Evolutionary conservation across 2,888 invertebrate species (phyloP).

Genomic region (Dicycla oo): DNA sequence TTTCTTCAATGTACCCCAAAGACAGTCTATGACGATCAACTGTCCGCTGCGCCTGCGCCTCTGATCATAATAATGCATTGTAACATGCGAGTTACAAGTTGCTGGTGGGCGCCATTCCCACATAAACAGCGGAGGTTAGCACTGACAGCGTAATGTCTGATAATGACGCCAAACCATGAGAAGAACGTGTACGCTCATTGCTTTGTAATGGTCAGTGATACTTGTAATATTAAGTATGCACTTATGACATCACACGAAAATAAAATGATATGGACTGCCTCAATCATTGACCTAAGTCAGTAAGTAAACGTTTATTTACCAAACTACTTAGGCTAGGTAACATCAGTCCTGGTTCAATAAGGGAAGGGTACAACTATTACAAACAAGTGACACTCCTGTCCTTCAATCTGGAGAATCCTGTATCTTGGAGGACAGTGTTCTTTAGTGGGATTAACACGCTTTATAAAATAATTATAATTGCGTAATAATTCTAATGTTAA

Average conservation of each 20-base stretch:
- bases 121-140: conserved; percentile 56
- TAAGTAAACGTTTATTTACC: no score
- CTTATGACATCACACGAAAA: neutral
- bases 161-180: conserved; percentile 46
- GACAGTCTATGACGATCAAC: neutral
- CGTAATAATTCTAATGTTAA: no score
- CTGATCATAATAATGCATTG: conserved; percentile 1
- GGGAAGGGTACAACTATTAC: no score
- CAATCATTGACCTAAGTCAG: no score
- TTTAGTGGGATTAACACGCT: no score
- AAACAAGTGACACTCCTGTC: no score
- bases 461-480: no score
- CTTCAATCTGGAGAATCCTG: no score
- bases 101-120: conserved; percentile 59
- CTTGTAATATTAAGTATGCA: neutral
- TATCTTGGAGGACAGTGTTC: no score
- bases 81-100: neutral
- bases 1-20: neutral
- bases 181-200: conserved; percentile 19
- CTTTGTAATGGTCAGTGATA: neutral
- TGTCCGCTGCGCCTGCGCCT: neutral
- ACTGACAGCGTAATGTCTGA: conserved; percentile 61
- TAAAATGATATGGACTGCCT: neutral
- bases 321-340: no score
- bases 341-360: no score